Conservation (phyloP, 2,888 invertebrate genomes). For the Brachypterus glaber region DNA sequence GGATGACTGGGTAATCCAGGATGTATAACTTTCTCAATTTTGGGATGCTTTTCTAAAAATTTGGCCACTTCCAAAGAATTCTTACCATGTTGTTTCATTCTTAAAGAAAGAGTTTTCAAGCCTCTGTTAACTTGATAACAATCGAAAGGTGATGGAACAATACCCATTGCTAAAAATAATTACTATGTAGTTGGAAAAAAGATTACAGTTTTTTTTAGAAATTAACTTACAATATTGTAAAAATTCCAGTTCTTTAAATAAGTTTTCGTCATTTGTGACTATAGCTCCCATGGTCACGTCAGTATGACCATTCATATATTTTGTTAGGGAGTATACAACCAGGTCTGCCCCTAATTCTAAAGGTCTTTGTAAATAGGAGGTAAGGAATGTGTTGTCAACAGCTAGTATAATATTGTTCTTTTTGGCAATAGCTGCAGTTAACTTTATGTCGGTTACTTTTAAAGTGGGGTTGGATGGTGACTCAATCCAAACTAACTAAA, state of each 20-base stretch:
- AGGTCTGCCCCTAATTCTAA: conserved; percentile 27
- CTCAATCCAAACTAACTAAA: conserved; percentile 77
- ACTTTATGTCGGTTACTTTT: conserved; percentile 71
- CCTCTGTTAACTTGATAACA: conserved; percentile 84
- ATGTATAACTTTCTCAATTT: conserved; percentile 65
- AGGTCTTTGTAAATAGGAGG: conserved; percentile 26
- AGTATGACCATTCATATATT: conserved; percentile 29
- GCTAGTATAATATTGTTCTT: conserved; percentile 25
- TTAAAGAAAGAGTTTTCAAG: conserved; percentile 75
- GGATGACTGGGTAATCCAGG: conserved; percentile 76
- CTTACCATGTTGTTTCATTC: conserved; percentile 78
- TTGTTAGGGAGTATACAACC: conserved; percentile 26
- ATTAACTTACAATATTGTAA: conserved; percentile 11
- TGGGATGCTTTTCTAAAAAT: conserved; percentile 66
- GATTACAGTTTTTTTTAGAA: too few species aligned
- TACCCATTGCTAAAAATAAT: conserved; percentile 57
- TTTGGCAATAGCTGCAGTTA: conserved; percentile 51
- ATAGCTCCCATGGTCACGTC: conserved; percentile 26
- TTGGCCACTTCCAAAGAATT: conserved; percentile 66
- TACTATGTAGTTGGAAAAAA: too few species aligned
- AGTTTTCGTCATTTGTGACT: conserved; percentile 18
- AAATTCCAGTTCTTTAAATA: conserved; percentile 43
- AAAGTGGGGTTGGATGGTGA: conserved; percentile 84
- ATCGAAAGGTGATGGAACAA: conserved; percentile 89
- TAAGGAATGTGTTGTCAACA: conserved; percentile 24